Evolutionary conservation across 2,113 vertebrate genomes (phyloP).

Genomic region (Labrus mixtus): DNA sequence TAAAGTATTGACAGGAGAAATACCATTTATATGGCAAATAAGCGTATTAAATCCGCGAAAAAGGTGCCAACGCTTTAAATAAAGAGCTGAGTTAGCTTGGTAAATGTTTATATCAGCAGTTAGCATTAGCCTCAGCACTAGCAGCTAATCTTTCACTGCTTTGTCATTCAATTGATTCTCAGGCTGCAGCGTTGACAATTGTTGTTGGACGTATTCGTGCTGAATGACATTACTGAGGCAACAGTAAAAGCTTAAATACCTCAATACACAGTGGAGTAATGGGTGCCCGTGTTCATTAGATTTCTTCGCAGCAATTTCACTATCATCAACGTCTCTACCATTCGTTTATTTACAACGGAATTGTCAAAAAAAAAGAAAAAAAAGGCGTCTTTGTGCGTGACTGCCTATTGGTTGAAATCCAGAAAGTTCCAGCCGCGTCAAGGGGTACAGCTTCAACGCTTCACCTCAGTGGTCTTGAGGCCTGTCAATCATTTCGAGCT

Average conservation of each 20-base stretch:
- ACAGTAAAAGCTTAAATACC: conserved; percentile 49
- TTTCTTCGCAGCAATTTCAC: conserved; percentile 46
- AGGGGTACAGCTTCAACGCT: conserved; percentile 28
- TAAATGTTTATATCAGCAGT: conserved; percentile 29
- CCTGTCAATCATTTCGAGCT: conserved; percentile 46
- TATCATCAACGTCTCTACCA: conserved; percentile 63
- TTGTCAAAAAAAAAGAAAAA: conserved; percentile 31
- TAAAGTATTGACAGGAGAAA: neutral
- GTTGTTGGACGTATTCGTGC: neutral
- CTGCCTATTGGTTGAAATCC: conserved; percentile 79
- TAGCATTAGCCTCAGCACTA: conserved; percentile 73
- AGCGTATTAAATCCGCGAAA: neutral
- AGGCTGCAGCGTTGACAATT: neutral
- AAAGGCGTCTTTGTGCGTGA: conserved; percentile 48
- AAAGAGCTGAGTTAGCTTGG: conserved; percentile 7
- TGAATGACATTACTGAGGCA: neutral
- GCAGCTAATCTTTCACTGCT: conserved; percentile 67
- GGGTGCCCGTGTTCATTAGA: conserved; percentile 16
- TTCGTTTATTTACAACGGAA: conserved; percentile 85
- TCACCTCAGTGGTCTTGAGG: conserved; percentile 52
- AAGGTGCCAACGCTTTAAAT: neutral
- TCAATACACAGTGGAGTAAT: conserved; percentile 31
- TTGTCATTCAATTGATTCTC: conserved; percentile 63
- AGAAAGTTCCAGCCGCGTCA: conserved; percentile 63
- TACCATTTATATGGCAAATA: neutral